A percentile compares a stretch with the other conserved stretches of the same genome.
Evolutionary conservation across 2,797 vertebrate genomes (phyloP).

Genomic region (Parauchenoglanis ngamensis): DNA sequence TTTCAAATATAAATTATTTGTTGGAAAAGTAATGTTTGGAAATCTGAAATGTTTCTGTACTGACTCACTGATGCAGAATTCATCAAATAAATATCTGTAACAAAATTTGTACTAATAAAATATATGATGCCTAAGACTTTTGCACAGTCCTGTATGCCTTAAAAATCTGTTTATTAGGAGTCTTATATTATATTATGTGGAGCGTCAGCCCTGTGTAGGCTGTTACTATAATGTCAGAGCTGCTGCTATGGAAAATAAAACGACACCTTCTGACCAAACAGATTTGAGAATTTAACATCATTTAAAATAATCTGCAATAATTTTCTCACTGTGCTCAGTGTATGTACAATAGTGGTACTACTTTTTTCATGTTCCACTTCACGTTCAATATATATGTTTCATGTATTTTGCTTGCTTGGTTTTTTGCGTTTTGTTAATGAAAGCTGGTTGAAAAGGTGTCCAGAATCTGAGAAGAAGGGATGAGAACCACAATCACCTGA

Average conservation of each 20-base stretch:
- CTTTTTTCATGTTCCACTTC: background rate
- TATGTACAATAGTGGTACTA: background rate
- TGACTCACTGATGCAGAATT: too few species aligned
- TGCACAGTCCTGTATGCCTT: background rate
- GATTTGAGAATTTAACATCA: background rate
- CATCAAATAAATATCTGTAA: too few species aligned
- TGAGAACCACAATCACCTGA: constrained; percentile 81
- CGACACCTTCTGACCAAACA: background rate
- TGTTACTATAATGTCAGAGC: background rate
- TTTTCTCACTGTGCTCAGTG: background rate
- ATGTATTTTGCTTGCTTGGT: background rate
- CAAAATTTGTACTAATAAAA: too few species aligned
- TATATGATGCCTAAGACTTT: too few species aligned
- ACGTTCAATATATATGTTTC: background rate
- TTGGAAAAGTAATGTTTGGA: too few species aligned
- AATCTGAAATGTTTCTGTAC: too few species aligned
- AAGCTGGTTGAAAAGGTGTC: background rate
- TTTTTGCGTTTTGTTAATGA: background rate
- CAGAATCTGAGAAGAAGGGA: constrained; percentile 20
- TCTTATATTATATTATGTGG: background rate
- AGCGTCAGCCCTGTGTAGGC: background rate
- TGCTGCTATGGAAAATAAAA: background rate
- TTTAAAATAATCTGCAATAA: background rate
- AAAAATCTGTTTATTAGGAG: background rate
- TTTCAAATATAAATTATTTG: too few species aligned